Percentiles rank a stretch among this genome's conserved stretches.
Conservation (phyloP, 1,140 invertebrate genomes). For the Ceratina calcarata region DNA sequence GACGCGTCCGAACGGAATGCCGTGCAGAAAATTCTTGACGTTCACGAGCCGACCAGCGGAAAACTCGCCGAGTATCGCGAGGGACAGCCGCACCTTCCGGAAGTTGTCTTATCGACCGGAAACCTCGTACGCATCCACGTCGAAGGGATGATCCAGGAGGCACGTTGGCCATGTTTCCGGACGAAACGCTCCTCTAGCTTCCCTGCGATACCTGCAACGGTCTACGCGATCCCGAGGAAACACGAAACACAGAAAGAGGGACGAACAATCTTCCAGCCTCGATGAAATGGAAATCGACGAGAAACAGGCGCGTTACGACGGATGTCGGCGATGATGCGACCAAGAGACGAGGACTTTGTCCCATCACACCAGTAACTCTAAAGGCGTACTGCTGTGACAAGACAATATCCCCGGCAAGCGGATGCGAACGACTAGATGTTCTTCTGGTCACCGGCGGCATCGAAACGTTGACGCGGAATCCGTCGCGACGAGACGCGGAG, state of each 20-base stretch:
- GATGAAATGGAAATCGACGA: too few species aligned
- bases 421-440: neutral
- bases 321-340: slow-evolving; percentile 47
- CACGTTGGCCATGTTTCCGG: slow-evolving; percentile 19
- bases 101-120: slow-evolving; percentile 74
- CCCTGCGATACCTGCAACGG: too few species aligned
- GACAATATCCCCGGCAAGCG: slow-evolving; percentile 90
- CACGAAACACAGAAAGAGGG: neutral
- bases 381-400: slow-evolving; percentile 94
- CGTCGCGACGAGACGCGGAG: too few species aligned
- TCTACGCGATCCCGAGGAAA: too few species aligned
- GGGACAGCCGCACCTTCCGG: slow-evolving; percentile 73
- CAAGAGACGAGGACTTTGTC: slow-evolving; percentile 86
- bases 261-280: neutral
- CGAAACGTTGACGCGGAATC: too few species aligned
- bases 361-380: slow-evolving; percentile 91
- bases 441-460: neutral
- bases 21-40: neutral
- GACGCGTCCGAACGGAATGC: too few species aligned
- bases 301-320: neutral
- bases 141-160: slow-evolving; percentile 23
- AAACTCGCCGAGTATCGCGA: slow-evolving; percentile 7
- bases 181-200: too few species aligned
- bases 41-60: neutral
- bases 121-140: slow-evolving; percentile 52